Percentiles rank a stretch among this genome's conserved stretches.
phyloP scores from a whole-genome alignment of 2,888 invertebrate genomes.

The Nemotelus nigrinus region DNA sequence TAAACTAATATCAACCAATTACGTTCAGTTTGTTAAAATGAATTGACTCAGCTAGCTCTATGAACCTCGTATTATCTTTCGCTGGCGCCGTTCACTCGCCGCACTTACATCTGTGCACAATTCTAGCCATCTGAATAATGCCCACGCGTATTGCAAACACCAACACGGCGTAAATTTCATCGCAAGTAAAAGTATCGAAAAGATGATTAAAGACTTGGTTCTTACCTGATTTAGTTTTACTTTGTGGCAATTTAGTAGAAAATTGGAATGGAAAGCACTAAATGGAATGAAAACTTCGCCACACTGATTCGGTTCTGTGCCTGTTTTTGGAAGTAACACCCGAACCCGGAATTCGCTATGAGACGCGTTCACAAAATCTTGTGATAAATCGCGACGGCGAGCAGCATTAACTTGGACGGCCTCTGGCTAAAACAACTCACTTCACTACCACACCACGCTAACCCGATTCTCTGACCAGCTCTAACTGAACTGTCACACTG shows the following conservation, averaged over 20 bases:
- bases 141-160: no score
- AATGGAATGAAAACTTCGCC: neutral
- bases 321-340: neutral
- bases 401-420: conserved; percentile 1
- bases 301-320: neutral
- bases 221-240: neutral
- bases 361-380: neutral
- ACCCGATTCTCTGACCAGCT: conserved; percentile 4
- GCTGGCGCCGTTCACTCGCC: no score
- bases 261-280: neutral
- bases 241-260: neutral
- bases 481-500: conserved; percentile 15
- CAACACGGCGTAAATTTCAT: no score
- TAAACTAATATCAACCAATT: neutral
- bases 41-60: no score
- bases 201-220: no score
- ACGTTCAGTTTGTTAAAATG: neutral
- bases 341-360: neutral
- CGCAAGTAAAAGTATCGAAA: no score
- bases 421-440: neutral
- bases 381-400: conserved; percentile 1
- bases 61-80: no score
- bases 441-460: neutral
- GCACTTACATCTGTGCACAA: no score
- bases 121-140: no score